Base-by-base conservation (phyloP, 2,888 invertebrate species). In the Rhogogaster chlorosoma region DNA sequence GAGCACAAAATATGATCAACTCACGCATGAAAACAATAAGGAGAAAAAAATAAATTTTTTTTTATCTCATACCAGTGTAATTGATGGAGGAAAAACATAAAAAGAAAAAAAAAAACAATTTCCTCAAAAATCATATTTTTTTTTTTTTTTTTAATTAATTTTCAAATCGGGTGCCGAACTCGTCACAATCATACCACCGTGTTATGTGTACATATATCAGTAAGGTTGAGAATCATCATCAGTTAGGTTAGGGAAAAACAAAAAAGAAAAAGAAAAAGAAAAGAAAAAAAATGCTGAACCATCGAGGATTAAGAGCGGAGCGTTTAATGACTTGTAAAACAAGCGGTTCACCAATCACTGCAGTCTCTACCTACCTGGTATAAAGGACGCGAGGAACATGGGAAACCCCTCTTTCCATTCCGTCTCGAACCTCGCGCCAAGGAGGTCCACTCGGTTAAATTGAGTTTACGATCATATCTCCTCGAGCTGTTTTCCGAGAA, bases 261-360 rank as follows among this genome's bases (percentile, higher is more conserved):
- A 38, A 73, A 7, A 42, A 22, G 3, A 38, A 32, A 18, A 32
- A 18, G 1, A 38, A 71, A 15, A 38, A 9, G 2, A 18, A 10
- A n/a, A 45, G 15, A 9, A 12, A 38, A 73, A 22, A 15, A 10
- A 22, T 4, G 5, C 9, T 15, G 49, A 49, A 73, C 38, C 42
- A 42, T 73, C 38, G n/a, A 77, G 77, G 49, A 77, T 77, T 49
- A 77, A 77, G 49, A 77, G 32, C 49, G 87, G 88, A 89, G 89
- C 90, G 91, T 91, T 91, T 91, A 93, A 93, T 92, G 93, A 91
- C 93, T 92, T 93, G 93, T 93, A 92, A 91, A 91, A 93, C 93
- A 93, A 93, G 91, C 91, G 93, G 90, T 93, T 93, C 93, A 92
- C 78, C 91, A 91, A 92, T 92, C 91, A 90, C 91, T 87, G 29